A percentile compares a stretch with the other conserved stretches of the same genome.
Conservation (phyloP, 1,140 invertebrate genomes). For the Ceratoteleas bidentatus region DNA sequence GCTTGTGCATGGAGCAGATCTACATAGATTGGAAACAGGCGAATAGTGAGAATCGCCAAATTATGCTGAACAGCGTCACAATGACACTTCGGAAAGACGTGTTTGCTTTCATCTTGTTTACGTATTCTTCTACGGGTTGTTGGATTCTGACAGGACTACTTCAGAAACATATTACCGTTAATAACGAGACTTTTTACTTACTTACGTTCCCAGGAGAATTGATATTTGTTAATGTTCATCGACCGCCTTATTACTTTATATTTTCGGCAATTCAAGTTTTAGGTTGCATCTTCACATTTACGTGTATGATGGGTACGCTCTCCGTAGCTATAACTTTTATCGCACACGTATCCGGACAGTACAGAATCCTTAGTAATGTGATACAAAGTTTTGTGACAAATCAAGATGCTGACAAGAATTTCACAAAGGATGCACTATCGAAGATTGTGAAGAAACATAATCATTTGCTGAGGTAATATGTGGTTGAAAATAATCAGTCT, state of each 20-base stretch:
- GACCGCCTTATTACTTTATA: slow-evolving; percentile 15
- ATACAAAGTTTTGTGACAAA: slow-evolving; percentile 2
- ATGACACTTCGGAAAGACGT: background rate
- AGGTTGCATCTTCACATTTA: slow-evolving; percentile 3
- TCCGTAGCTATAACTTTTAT: slow-evolving; percentile 2
- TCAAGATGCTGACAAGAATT: background rate
- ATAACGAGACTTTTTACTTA: slow-evolving; percentile 12
- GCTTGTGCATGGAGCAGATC: background rate
- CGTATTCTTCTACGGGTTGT: background rate
- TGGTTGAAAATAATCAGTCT: too few relatives aligned
- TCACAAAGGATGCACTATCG: background rate
- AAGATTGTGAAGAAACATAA: slow-evolving; percentile 21
- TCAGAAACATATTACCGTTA: background rate
- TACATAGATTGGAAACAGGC: slow-evolving; percentile 5
- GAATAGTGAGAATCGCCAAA: background rate
- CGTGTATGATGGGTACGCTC: slow-evolving; percentile 3
- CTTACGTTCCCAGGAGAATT: slow-evolving; percentile 12
- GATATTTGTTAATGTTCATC: slow-evolving; percentile 1
- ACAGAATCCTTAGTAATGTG: background rate
- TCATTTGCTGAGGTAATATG: slow-evolving; percentile 23
- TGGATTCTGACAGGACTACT: slow-evolving; percentile 5
- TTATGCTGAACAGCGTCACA: slow-evolving; percentile 4
- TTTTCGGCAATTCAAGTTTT: slow-evolving; percentile 7
- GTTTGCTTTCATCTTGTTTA: background rate
- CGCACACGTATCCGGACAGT: slow-evolving; percentile 16